A percentile compares a stretch with the other conserved stretches of the same genome.
Conservation (phyloP, 2,888 invertebrate genomes). For the Acrobasis repandana region DNA sequence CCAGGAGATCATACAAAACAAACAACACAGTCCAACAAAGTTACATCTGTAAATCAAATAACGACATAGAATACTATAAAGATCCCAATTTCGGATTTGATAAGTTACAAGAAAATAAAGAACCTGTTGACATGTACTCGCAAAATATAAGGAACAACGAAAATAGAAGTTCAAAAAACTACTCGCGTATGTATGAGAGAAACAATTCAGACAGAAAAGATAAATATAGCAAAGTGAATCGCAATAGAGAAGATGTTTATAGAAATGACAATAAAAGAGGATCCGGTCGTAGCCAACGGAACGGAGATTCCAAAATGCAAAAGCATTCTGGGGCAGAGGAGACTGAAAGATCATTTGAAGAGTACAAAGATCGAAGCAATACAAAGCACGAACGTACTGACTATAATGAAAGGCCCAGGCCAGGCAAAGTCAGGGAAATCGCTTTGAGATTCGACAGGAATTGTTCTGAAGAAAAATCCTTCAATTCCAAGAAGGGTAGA, state of each 20-base stretch:
- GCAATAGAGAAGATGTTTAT: slow-evolving; percentile 36
- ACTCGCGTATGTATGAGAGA: slow-evolving; percentile 60
- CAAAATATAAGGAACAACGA: slow-evolving; percentile 50
- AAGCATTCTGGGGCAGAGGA: slow-evolving; percentile 36
- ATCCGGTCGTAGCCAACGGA: slow-evolving; percentile 51
- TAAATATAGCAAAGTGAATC: slow-evolving; percentile 37
- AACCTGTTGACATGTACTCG: slow-evolving; percentile 42
- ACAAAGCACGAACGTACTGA: slow-evolving; percentile 31
- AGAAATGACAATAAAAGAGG: slow-evolving; percentile 46
- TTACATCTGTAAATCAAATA: slow-evolving; percentile 63
- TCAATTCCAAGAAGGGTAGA: slow-evolving; percentile 64
- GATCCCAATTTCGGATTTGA: slow-evolving; percentile 65
- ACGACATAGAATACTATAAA: slow-evolving; percentile 70
- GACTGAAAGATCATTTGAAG: slow-evolving; percentile 48
- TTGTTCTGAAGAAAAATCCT: slow-evolving; percentile 49
- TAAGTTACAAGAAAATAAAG: slow-evolving; percentile 41
- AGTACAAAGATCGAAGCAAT: slow-evolving; percentile 39
- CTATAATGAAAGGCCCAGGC: slow-evolving; percentile 58
- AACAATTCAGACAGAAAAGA: slow-evolving; percentile 57
- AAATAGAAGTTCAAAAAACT: slow-evolving; percentile 51
- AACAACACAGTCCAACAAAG: slow-evolving; percentile 46
- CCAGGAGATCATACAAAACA: slow-evolving; percentile 60
- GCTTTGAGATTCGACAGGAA: slow-evolving; percentile 71
- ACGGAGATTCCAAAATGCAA: slow-evolving; percentile 35
- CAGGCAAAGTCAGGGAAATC: slow-evolving; percentile 74